Conservation (phyloP, 2,888 invertebrate species). For the Agriotes lineatus region DNA sequence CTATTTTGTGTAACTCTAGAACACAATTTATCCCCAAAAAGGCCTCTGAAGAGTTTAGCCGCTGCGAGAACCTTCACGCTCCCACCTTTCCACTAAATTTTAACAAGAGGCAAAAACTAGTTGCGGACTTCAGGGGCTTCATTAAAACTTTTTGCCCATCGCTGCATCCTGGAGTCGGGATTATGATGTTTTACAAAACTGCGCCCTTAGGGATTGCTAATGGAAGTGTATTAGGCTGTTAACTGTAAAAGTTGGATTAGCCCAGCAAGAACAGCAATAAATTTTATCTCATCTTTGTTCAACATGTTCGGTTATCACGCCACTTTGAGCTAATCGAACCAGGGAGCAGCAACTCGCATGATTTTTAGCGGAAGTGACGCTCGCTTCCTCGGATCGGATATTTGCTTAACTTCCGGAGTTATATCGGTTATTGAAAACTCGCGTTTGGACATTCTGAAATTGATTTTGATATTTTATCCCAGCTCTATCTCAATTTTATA, state of each 20-base stretch:
- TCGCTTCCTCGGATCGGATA: slow-evolving; percentile 9
- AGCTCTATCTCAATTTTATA: too few relatives aligned
- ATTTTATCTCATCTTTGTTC: too few relatives aligned
- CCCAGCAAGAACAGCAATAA: too few relatives aligned
- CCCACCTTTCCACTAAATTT: neutral
- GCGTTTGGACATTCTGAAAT: neutral
- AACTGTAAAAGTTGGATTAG: too few relatives aligned
- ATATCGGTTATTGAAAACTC: slow-evolving; percentile 2
- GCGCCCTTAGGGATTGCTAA: too few relatives aligned
- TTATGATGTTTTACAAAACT: too few relatives aligned
- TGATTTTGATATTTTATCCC: slow-evolving; percentile 13
- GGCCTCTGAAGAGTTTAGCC: neutral
- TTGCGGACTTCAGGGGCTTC: neutral
- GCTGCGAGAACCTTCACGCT: too few relatives aligned
- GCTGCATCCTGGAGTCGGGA: neutral
- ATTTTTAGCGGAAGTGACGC: slow-evolving; percentile 4
- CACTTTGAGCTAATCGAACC: neutral
- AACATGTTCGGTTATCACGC: too few relatives aligned
- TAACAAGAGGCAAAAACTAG: neutral
- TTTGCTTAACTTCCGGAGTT: slow-evolving; percentile 11
- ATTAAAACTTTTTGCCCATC: slow-evolving; percentile 9
- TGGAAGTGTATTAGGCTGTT: too few relatives aligned
- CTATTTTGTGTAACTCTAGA: neutral
- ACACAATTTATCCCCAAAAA: neutral
- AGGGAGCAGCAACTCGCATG: neutral